A percentile compares a stretch with the other conserved stretches of the same genome.
Evolutionary conservation across 2,888 invertebrate genomes (phyloP).

Genomic region (Eudemis profundana): DNA sequence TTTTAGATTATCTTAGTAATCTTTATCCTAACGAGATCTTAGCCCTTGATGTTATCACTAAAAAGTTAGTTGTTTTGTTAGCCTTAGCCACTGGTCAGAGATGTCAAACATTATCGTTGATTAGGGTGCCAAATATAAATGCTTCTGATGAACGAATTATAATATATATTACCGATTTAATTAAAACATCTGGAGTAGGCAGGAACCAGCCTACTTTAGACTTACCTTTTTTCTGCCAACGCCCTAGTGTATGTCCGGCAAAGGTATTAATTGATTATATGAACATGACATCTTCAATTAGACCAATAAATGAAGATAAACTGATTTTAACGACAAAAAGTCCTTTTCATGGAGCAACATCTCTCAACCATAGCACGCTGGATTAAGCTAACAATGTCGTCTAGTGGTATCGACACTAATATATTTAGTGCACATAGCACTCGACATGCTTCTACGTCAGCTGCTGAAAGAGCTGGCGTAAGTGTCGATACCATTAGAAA

Average conservation of each 20-base stretch:
- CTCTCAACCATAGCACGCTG: slow-evolving; percentile 29
- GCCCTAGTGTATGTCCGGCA: slow-evolving; percentile 20
- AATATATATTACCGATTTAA: slow-evolving; percentile 33
- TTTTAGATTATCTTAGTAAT: slow-evolving; percentile 1
- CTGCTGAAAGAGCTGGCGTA: slow-evolving; percentile 48
- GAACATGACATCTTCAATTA: slow-evolving; percentile 1
- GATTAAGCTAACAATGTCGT: slow-evolving; percentile 22
- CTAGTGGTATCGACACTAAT: slow-evolving; percentile 49
- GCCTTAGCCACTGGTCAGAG: slow-evolving; percentile 37
- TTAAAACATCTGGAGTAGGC: slow-evolving; percentile 24
- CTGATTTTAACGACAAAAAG: slow-evolving; percentile 1
- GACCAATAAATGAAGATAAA: slow-evolving; percentile 1
- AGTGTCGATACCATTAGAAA: slow-evolving; percentile 48
- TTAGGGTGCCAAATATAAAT: slow-evolving; percentile 29
- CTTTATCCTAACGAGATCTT: not conserved
- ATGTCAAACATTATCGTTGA: slow-evolving; percentile 34
- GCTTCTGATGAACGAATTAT: slow-evolving; percentile 26
- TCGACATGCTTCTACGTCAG: slow-evolving; percentile 52
- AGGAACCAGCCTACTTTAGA: slow-evolving; percentile 1
- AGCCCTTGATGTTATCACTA: not conserved
- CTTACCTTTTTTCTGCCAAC: slow-evolving; percentile 4
- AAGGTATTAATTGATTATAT: slow-evolving; percentile 29
- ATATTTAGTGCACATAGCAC: slow-evolving; percentile 50
- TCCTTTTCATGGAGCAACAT: slow-evolving; percentile 17
- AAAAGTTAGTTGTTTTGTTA: slow-evolving; percentile 20